A percentile compares a stretch with the other conserved stretches of the same genome.
These are phyloP conservation scores for Epiblema foenella DNA, from an alignment of 2,888 invertebrate genomes.

Conservation along the genomic window DNA sequence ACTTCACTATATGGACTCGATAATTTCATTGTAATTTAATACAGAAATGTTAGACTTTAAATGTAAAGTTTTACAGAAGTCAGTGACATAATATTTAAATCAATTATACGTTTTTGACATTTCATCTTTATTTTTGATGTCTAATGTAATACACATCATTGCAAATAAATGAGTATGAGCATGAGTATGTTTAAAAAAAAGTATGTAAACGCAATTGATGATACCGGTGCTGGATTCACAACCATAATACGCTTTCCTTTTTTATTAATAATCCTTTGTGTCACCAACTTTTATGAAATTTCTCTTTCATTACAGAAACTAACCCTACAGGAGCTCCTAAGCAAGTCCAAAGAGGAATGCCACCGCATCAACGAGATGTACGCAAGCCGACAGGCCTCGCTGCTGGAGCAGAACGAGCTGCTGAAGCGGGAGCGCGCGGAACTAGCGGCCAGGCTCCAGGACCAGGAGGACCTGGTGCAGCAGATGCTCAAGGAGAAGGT, in stretches of 20 bases:
- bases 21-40: no score
- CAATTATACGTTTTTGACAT: no score
- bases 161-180: no score
- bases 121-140: no score
- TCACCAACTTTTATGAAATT: background rate
- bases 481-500: constrained; percentile 75
- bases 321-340: constrained; percentile 69
- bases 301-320: constrained; percentile 61
- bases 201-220: no score
- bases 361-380: constrained; percentile 81
- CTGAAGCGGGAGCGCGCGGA: constrained; percentile 57
- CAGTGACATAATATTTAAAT: no score
- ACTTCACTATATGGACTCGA: no score
- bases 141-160: no score
- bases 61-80: no score
- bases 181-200: no score
- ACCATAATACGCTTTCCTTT: background rate
- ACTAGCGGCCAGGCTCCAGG: constrained; percentile 60
- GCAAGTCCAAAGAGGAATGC: constrained; percentile 74
- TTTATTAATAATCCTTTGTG: background rate
- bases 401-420: constrained; percentile 71
- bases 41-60: no score
- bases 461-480: constrained; percentile 71
- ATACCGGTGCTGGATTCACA: no score
- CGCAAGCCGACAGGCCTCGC: constrained; percentile 67